Evolutionary conservation across 2,113 vertebrate genomes (phyloP).

Genomic region (Ciconia maguari): DNA sequence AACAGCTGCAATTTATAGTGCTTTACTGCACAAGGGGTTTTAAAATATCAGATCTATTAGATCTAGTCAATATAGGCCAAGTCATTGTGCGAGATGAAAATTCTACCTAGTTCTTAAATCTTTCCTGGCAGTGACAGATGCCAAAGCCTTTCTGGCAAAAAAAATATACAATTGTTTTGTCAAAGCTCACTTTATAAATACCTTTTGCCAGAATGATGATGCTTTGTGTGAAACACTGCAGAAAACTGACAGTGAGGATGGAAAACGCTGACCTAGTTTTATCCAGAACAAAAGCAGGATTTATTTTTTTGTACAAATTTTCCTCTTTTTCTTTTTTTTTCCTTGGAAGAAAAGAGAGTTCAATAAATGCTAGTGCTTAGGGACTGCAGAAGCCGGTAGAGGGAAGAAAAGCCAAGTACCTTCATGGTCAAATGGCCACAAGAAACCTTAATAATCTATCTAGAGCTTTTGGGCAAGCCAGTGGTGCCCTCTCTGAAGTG

Average conservation of each 20-base stretch:
- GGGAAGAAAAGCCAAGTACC: neutral
- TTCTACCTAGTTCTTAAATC: conserved; percentile 53
- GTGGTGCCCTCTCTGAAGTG: neutral
- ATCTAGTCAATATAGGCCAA: conserved; percentile 40
- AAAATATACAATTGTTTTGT: neutral
- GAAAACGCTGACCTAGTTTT: conserved; percentile 57
- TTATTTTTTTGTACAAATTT: conserved; percentile 34
- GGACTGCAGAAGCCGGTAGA: neutral
- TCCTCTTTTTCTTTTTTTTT: neutral
- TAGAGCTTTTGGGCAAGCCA: neutral
- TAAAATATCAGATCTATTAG: conserved; percentile 30
- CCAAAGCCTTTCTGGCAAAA: conserved; percentile 30
- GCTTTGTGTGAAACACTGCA: conserved; percentile 24
- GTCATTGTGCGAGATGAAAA: conserved; percentile 42
- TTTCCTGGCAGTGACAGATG: conserved; percentile 44
- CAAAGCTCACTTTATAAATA: conserved; percentile 58
- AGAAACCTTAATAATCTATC: neutral
- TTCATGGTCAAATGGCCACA: neutral
- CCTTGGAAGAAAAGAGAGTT: conserved; percentile 29
- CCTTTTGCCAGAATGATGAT: conserved; percentile 34
- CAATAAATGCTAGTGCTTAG: conserved; percentile 20
- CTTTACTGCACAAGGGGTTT: neutral
- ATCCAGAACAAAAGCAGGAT: conserved; percentile 70
- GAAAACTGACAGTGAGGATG: conserved; percentile 33
- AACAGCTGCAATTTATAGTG: neutral